phyloP scores from a whole-genome alignment of 2,888 invertebrate species.

The Enoplolaimus lenunculus region DNA sequence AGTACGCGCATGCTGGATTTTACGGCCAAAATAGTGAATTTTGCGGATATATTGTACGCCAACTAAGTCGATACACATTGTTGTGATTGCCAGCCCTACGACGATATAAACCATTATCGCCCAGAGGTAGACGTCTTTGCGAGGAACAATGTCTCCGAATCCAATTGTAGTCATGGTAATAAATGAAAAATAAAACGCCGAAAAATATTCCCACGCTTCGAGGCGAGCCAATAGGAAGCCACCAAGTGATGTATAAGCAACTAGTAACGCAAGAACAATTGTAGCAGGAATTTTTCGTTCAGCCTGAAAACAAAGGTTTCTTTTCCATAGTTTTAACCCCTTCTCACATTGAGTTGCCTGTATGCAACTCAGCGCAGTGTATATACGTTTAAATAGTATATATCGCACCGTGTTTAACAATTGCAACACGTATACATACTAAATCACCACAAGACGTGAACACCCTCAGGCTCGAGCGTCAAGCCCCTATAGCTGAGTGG shows the following conservation, averaged over 20 bases:
- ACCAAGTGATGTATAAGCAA: slow-evolving; percentile 40
- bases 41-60: no score
- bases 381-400: no score
- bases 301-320: slow-evolving; percentile 2
- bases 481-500: no score
- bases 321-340: no score
- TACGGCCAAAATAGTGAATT: no score
- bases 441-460: no score
- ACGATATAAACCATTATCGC: slow-evolving; percentile 38
- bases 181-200: slow-evolving; percentile 38
- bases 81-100: slow-evolving; percentile 39
- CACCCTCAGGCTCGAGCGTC: no score
- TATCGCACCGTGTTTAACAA: no score
- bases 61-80: slow-evolving; percentile 41
- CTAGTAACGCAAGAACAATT: slow-evolving; percentile 35
- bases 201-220: slow-evolving; percentile 37
- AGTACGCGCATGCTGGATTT: slow-evolving; percentile 37
- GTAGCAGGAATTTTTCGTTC: slow-evolving; percentile 33
- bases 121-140: slow-evolving; percentile 35
- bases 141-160: slow-evolving; percentile 39
- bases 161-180: slow-evolving; percentile 41
- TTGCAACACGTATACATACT: no score
- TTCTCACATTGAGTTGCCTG: no score
- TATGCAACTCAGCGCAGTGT: no score
- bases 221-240: slow-evolving; percentile 37